Evolutionary conservation across 2,113 vertebrate genomes (phyloP), one percentile per base, ranked within the genome.

Genomic region (Amphilophus citrinellus): DNA sequence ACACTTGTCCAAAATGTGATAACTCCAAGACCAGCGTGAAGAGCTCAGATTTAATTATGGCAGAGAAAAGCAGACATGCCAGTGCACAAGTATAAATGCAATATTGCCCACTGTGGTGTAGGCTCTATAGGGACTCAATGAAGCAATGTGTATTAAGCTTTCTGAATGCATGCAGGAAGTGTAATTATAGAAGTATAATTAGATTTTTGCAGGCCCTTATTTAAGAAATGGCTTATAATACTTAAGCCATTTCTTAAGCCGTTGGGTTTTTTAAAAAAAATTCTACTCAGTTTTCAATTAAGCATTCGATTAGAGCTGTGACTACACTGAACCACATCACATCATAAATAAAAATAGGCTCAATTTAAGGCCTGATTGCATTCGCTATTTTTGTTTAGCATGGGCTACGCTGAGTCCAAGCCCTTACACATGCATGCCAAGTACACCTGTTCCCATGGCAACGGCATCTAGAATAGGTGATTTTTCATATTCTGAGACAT

Each of bases 361-460:
- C 77, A 11, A 79, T 73, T 79, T 63, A 65, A 73, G 17, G 17
- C 22, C 10, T n/a, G 5, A 82, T 18, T 66, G 18, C 3, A 27
- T 44, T 7, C 3, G 0, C 39, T 68, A 11, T 66, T 82, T 77
- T 30, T 61, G 18, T 77, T 57, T 9, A 56, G 17, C 47, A 61
- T n/a, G 37, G 42, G 8, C 2, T 66, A 35, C 7, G 8, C 35
- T 61, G 53, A 30, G 11, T 50, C 77, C n/a, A 60, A 79, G 68
- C 22, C 75, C 22, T 53, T 20, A 32, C 53, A 58, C 14, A 14
- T 44, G n/a, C 27, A 50, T 62, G 76, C 78, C 61, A 91, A 80
- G n/a, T 65, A 9, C 32, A 85, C 86, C 87, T 85, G 73, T 86
- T 90, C 62, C 89, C 80, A 89, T 89, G 82, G 84, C 6, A 81